Percentiles rank a stretch among this genome's conserved stretches.
phyloP scores from a whole-genome alignment of 1,140 invertebrate species.

The Lordiphosa collinella region DNA sequence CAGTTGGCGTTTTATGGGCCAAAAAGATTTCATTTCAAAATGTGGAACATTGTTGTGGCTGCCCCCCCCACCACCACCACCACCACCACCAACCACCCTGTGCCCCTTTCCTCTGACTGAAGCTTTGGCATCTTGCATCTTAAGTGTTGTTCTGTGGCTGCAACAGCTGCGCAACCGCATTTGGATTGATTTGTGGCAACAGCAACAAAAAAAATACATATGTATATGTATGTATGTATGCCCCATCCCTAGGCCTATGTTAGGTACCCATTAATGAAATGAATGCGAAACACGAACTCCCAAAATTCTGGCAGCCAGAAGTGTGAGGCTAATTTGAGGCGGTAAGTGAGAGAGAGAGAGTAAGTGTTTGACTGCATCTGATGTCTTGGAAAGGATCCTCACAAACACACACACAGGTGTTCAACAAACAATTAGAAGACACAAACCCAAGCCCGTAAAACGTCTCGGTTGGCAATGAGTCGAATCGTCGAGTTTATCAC shows the following conservation, averaged over 20 bases:
- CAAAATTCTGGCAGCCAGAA: too few relatives aligned
- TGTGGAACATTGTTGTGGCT: constrained; percentile 55
- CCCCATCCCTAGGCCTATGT: background rate
- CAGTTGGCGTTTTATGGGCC: constrained; percentile 70
- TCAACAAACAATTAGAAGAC: too few relatives aligned
- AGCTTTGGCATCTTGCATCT: constrained; percentile 12
- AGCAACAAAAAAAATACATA: constrained; percentile 16
- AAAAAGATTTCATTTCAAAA: constrained; percentile 76
- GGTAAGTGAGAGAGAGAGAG: too few relatives aligned
- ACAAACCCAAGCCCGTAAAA: too few relatives aligned
- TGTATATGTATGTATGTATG: background rate
- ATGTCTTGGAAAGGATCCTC: too few relatives aligned
- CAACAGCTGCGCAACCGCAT: constrained; percentile 77
- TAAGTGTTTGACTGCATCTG: too few relatives aligned
- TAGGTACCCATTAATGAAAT: too few relatives aligned
- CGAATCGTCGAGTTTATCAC: too few relatives aligned
- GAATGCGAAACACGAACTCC: background rate
- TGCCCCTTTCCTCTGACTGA: constrained; percentile 30
- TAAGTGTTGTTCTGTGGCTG: constrained; percentile 20
- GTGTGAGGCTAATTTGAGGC: too few relatives aligned
- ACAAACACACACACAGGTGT: too few relatives aligned
- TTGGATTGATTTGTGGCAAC: constrained; percentile 77
- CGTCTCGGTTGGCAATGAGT: too few relatives aligned
- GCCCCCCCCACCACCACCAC: background rate
- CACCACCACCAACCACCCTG: constrained; percentile 7